Evolutionary conservation across 37 sponge, comb jelly and placozoan species (phyloP).

Genomic region (Tethya wilhelma): DNA sequence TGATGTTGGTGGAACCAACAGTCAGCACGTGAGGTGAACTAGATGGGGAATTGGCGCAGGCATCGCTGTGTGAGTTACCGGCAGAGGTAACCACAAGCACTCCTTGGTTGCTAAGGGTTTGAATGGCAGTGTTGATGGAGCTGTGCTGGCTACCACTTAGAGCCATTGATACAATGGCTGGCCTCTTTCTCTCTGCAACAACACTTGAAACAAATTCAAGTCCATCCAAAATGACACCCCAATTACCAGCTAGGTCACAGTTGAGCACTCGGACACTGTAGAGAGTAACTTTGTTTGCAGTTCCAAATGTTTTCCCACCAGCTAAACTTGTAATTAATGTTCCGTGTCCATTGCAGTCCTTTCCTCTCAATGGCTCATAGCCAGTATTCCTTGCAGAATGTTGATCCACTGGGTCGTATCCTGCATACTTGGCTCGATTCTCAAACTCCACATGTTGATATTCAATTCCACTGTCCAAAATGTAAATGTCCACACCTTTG

Average conservation of each 20-base stretch:
- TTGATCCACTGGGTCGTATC: conserved; percentile 60
- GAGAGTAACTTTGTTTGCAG: conserved; percentile 59
- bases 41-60: conserved; percentile 44
- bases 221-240: conserved; percentile 53
- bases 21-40: conserved; percentile 43
- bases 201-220: conserved; percentile 34
- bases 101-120: conserved; percentile 2
- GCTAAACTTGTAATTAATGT: conserved; percentile 72
- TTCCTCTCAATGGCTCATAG: conserved; percentile 3
- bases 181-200: neutral
- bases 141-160: conserved; percentile 45
- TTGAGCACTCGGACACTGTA: conserved; percentile 65
- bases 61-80: conserved; percentile 55
- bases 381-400: neutral
- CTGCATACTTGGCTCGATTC: conserved; percentile 49
- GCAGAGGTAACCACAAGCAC: conserved; percentile 62
- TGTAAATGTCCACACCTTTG: conserved; percentile 73
- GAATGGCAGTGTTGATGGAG: conserved; percentile 45
- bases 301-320: conserved; percentile 73
- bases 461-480: conserved; percentile 70
- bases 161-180: conserved; percentile 58
- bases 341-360: conserved; percentile 82
- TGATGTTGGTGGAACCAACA: conserved; percentile 49
- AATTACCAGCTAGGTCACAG: conserved; percentile 62
- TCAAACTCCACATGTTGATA: conserved; percentile 71